These are phyloP conservation scores for Oscheius myriophilus DNA, from an alignment of 2,888 invertebrate species.

Conservation along the genomic window DNA sequence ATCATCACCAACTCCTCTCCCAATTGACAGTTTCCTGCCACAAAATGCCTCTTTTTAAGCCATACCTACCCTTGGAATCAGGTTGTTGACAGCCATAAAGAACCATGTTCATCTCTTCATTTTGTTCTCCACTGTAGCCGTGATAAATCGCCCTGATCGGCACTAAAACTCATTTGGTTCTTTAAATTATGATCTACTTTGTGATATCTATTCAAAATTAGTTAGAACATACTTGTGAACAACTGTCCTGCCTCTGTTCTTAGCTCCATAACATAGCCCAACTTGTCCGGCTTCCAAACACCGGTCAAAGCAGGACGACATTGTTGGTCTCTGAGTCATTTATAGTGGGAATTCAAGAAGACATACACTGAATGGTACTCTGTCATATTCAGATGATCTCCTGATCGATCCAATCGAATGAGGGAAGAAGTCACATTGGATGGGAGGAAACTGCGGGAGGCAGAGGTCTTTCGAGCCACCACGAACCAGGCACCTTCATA, in stretches of 20 bases:
- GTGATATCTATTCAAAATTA: neutral
- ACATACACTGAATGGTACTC: constrained; percentile 53
- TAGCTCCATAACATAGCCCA: constrained; percentile 46
- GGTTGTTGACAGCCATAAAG: constrained; percentile 47
- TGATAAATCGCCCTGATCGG: constrained; percentile 55
- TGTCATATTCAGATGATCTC: constrained; percentile 38
- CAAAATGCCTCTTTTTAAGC: neutral
- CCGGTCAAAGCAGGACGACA: constrained; percentile 39
- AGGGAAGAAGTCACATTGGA: constrained; percentile 48
- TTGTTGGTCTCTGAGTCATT: constrained; percentile 6
- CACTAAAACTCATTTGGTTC: constrained; percentile 32
- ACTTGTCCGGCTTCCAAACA: constrained; percentile 36
- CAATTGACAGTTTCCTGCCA: constrained; percentile 40
- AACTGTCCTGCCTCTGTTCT: constrained; percentile 26
- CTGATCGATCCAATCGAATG: constrained; percentile 35
- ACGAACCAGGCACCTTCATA: constrained; percentile 61
- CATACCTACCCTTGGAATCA: constrained; percentile 36
- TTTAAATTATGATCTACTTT: neutral
- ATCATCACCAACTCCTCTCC: constrained; percentile 52
- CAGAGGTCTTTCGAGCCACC: constrained; percentile 48
- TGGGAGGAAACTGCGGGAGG: constrained; percentile 39
- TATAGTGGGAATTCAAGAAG: neutral
- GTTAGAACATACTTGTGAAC: constrained; percentile 15
- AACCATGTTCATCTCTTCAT: constrained; percentile 61
- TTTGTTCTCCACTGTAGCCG: constrained; percentile 55